phyloP scores from a whole-genome alignment of 2,113 vertebrate genomes.

The Tenrec ecaudatus region DNA sequence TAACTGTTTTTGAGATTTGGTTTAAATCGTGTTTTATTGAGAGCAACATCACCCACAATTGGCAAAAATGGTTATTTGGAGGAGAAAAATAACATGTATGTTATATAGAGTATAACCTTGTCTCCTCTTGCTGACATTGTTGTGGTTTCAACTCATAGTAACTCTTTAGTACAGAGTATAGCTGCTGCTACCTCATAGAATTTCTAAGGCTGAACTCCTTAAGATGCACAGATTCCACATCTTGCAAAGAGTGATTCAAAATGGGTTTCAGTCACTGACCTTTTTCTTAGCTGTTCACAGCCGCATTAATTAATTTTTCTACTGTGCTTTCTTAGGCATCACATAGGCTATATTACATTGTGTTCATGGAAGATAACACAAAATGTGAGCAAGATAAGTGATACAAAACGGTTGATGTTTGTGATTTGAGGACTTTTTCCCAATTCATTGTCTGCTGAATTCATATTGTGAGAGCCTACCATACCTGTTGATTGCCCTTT shows the following conservation, averaged over 20 bases:
- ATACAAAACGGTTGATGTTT: not conserved
- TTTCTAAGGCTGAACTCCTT: not conserved
- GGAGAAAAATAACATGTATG: not conserved
- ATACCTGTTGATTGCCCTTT: not conserved
- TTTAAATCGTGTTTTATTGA: not conserved
- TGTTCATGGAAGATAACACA: not conserved
- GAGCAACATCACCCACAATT: not conserved
- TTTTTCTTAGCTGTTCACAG: not conserved
- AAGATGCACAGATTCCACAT: not conserved
- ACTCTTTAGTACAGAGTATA: not conserved
- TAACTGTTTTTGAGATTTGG: not conserved
- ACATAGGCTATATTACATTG: not conserved
- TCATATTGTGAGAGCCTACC: not conserved
- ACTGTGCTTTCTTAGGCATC: not conserved
- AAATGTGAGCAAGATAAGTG: not conserved
- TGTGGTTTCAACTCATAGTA: not conserved
- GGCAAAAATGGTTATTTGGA: not conserved
- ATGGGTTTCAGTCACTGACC: not conserved
- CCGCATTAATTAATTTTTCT: not conserved
- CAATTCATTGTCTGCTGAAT: not conserved
- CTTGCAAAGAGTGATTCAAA: not conserved
- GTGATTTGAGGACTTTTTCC: not conserved
- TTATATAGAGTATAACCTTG: not conserved
- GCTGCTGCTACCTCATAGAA: not conserved
- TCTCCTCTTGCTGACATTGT: not conserved